Evolutionary conservation across 2,888 invertebrate species (phyloP).

Genomic region (Metalampra italica): DNA sequence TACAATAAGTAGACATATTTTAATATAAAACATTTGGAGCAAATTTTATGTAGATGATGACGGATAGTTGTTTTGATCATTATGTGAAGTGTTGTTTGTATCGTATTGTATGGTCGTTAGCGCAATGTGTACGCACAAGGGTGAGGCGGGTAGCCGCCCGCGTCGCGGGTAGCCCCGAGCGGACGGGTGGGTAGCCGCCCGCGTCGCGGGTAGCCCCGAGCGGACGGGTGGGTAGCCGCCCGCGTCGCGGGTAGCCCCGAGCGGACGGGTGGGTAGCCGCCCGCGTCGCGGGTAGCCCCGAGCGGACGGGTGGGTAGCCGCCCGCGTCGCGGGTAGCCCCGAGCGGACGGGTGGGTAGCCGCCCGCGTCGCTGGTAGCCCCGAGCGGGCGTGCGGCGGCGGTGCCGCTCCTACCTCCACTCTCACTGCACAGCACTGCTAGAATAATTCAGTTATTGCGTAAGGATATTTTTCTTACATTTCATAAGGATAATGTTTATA

Average conservation of each 20-base stretch:
- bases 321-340: too few relatives aligned
- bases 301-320: too few relatives aligned
- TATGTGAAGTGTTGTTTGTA: slow-evolving; percentile 77
- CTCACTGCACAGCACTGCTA: slow-evolving; percentile 76
- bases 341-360: too few relatives aligned
- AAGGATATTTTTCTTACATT: slow-evolving; percentile 77
- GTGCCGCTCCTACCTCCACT: slow-evolving; percentile 35
- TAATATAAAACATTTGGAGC: slow-evolving; percentile 77
- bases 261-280: slow-evolving; percentile 2
- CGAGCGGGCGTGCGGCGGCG: slow-evolving; percentile 9
- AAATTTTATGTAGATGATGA: slow-evolving; percentile 78
- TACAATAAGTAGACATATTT: slow-evolving; percentile 78
- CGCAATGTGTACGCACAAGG: slow-evolving; percentile 75
- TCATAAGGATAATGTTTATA: slow-evolving; percentile 74
- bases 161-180: too few relatives aligned
- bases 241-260: too few relatives aligned
- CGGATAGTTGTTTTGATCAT: slow-evolving; percentile 76
- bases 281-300: too few relatives aligned
- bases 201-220: too few relatives aligned
- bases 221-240: too few relatives aligned
- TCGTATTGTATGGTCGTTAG: slow-evolving; percentile 57
- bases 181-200: too few relatives aligned
- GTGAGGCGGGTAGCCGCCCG: slow-evolving; percentile 28
- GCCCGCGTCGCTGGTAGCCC: background rate
- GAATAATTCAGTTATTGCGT: slow-evolving; percentile 74